Evolutionary conservation across 2,888 invertebrate species (phyloP), one percentile per base, ranked within the genome.

Genomic region (Trissoscelio sp.): DNA sequence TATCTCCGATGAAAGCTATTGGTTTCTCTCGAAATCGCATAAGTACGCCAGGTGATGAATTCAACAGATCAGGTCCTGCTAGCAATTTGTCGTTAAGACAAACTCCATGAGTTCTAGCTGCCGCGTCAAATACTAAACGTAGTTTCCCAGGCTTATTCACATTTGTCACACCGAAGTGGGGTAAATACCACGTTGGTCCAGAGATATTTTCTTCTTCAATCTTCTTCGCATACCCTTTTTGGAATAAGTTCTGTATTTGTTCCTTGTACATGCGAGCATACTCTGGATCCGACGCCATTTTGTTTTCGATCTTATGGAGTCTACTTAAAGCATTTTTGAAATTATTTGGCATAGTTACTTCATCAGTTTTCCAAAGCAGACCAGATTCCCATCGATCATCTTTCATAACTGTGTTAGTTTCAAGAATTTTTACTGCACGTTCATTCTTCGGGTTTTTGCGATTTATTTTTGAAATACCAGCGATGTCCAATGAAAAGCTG

Each of bases 21-120:
- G 67, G 83, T 28, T 87, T 80, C 81, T 89, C 86, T 12, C 91
- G 74, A 70, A 91, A 91, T 0, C 89, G 87, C 72, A 88, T 84
- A 48, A 91, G 60, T 0, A 91, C 87, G 1, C 87, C 88, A 0
- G 87, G 75, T 46, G 91, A 72, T 4, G 89, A 86, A 7, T 83
- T 81, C 3, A 88, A 74, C 5, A 88, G 48, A 24, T 89, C 89
- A 0, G 90, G 89, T 0, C 89, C 90, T 12, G 82, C 85, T 2
- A 90, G 24, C 2, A 91, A 62, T 6, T 83, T 24, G 12, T 85
- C 85, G 48, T 88, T 85, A 0, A 89, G 66, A 0, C 83, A 83
- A 0, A 70, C 70, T 7, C 85, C 85, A 7, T 81, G 20, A 0
- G 82, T 72, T 14, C 81, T 79, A 9, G 86, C 86, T 0, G 88